phyloP scores from a whole-genome alignment of 2,113 vertebrate species.

The Xenus cinereus region DNA sequence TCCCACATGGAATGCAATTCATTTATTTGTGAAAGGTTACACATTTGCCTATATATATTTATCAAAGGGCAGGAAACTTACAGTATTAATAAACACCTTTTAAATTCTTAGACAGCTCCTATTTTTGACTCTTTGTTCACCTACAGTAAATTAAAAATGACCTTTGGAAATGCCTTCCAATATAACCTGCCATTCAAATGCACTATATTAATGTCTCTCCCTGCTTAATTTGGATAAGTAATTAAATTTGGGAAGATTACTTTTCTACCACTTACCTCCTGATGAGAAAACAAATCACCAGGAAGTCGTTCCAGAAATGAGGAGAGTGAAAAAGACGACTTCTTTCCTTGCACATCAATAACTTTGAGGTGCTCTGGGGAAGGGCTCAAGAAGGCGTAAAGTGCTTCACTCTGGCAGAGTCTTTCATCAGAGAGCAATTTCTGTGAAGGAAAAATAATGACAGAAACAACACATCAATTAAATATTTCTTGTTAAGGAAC shows the following conservation, averaged over 20 bases:
- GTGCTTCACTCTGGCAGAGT: slow-evolving; percentile 95
- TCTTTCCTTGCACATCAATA: slow-evolving; percentile 92
- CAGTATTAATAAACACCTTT: neutral
- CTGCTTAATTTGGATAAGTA: neutral
- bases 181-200: neutral
- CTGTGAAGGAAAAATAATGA: slow-evolving; percentile 65
- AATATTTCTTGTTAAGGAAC: neutral
- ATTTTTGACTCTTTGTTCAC: neutral
- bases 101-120: neutral
- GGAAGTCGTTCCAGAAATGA: slow-evolving; percentile 96
- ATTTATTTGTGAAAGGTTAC: neutral
- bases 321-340: slow-evolving; percentile 89
- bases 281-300: slow-evolving; percentile 96
- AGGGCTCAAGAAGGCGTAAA: slow-evolving; percentile 96
- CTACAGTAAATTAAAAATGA: neutral
- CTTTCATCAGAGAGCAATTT: slow-evolving; percentile 93
- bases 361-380: slow-evolving; percentile 96
- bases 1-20: neutral
- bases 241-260: slow-evolving; percentile 5
- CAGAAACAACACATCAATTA: neutral
- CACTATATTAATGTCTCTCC: neutral
- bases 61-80: neutral
- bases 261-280: slow-evolving; percentile 81
- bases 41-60: neutral
- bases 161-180: neutral